Conservation (phyloP, 1,140 invertebrate genomes). For the Drosophila quadrilineata region DNA sequence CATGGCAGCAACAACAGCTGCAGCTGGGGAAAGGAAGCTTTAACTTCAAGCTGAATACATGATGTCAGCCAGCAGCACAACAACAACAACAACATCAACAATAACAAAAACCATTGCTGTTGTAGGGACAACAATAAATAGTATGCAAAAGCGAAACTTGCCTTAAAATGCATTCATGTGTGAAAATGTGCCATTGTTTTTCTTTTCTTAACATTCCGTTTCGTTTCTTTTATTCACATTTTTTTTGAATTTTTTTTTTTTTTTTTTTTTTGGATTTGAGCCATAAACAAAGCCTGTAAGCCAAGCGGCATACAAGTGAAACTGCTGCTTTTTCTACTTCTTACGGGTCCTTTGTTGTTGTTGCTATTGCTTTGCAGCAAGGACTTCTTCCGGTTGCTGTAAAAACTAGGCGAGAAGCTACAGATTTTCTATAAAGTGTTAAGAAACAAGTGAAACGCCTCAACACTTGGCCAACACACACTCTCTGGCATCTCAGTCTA, state of each 20-base stretch:
- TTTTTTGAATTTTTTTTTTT: not conserved
- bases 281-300: conserved; percentile 66
- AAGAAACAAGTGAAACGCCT: conserved; percentile 40
- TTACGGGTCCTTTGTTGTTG: no score
- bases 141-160: conserved; percentile 36
- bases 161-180: conserved; percentile 66
- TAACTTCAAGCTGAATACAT: conserved; percentile 38
- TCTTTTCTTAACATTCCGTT: no score
- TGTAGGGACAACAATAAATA: conserved; percentile 19
- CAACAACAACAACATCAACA: conserved; percentile 10
- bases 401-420: conserved; percentile 56
- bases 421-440: conserved; percentile 37
- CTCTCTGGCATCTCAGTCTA: not conserved
- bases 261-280: conserved; percentile 51
- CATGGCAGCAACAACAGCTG: not conserved
- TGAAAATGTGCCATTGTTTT: conserved; percentile 68
- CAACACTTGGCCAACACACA: conserved; percentile 30
- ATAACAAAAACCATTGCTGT: no score
- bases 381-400: conserved; percentile 20
- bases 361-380: no score
- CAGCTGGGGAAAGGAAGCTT: conserved; percentile 10
- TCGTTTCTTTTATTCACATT: no score
- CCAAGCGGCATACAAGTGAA: conserved; percentile 30
- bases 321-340: conserved; percentile 19
- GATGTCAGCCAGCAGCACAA: conserved; percentile 36